Evolutionary conservation across 2,888 invertebrate species (phyloP), one percentile per base, ranked within the genome.

Genomic region (Agriopis aurantiaria): DNA sequence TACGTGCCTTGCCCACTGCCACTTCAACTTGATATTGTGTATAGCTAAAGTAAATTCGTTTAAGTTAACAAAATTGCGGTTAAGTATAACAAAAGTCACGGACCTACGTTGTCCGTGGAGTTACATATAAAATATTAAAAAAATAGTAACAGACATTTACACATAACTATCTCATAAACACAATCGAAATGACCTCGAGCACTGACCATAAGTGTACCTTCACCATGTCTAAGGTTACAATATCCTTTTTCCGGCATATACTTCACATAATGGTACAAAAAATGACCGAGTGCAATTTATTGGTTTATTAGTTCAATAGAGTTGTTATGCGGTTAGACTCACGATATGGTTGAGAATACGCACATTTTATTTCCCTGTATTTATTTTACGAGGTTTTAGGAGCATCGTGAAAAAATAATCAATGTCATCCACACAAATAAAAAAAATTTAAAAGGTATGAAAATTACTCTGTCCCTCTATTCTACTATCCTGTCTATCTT

Each of bases 121-220:
- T 23, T 23, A 23, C 17, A 23, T 23, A 23, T 23, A 1, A 23
- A 23, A 23, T 23, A 23, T 23, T 23, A 23, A 17, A 43, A 41
- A 56, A 1, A 43, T 7, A 55, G 6, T 43, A 10, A 4, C 43
- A 14, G 2, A 17, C 12, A 23, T 58, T 71, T 72, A 70, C 67
- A 69, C 58, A 58, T 76, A 74, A 72, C 66, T 69, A 63, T 66
- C 52, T 58, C 71, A 69, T 69, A 71, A 23, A 75, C 68, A 75
- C 75, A 74, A 73, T 71, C 69, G 61, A 62, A 68, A 61, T 57
- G 72, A 67, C 76, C 76, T 77, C 74, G 71, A 72, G 60, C 53
- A 55, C 61, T 46, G 60, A 69, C 59, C 61, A 68, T 65, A 60
- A 67, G 64, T 46, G 55, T 71, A 51, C 45, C 61, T 69, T 57